Conservation (phyloP, 2,113 vertebrate genomes). For the Perca flavescens region DNA sequence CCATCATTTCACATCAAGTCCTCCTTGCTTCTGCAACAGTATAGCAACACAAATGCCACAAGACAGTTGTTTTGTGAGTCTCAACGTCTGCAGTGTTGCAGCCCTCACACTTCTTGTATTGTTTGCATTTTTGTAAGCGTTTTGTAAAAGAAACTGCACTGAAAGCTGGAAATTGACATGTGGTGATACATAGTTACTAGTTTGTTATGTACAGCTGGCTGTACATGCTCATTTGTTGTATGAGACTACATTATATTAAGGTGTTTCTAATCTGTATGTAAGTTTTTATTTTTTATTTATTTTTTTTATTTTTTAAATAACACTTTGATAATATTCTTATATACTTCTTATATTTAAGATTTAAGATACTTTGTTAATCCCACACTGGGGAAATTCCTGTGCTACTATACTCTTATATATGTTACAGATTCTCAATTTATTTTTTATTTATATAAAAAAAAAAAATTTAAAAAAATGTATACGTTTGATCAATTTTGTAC, state of each 20-base stretch:
- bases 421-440: background rate
- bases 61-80: background rate
- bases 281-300: no score
- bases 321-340: background rate
- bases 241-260: no score
- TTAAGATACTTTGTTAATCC: no score
- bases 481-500: background rate
- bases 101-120: background rate
- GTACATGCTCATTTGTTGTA: background rate
- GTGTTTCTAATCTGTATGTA: background rate
- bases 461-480: no score
- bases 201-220: background rate
- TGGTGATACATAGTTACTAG: background rate
- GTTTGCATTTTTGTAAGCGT: background rate
- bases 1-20: constrained; percentile 3
- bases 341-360: no score
- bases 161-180: background rate
- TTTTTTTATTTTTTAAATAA: no score
- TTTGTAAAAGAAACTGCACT: background rate
- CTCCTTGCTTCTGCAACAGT: background rate
- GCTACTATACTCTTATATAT: no score
- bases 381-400: no score
- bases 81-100: background rate
- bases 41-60: background rate
- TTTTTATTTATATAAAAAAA: background rate